phyloP scores from a whole-genome alignment of 2,797 vertebrate species.

The Pipistrellus nathusii region DNA sequence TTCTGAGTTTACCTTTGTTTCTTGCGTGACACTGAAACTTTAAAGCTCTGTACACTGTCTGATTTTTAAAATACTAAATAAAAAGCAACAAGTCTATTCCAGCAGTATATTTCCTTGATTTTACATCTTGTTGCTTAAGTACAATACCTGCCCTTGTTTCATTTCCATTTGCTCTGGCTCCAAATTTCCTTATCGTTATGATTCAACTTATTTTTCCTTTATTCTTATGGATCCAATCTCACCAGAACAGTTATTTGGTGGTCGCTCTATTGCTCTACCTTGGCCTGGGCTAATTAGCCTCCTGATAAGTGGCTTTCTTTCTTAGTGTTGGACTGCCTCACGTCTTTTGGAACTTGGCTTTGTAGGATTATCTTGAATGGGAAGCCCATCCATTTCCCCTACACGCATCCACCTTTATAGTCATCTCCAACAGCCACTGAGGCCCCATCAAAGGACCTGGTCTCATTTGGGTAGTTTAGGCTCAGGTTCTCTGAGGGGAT shows the following conservation, averaged over 20 bases:
- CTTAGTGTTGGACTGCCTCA: neutral
- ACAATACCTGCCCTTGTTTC: neutral
- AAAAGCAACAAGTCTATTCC: too few relatives aligned
- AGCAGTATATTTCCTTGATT: neutral
- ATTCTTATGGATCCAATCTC: neutral
- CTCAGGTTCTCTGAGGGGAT: neutral
- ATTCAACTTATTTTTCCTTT: neutral
- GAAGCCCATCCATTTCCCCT: neutral
- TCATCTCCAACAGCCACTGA: neutral
- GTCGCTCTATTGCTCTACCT: neutral
- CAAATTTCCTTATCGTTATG: neutral
- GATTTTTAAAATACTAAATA: too few relatives aligned
- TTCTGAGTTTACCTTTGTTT: neutral
- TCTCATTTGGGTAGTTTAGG: neutral
- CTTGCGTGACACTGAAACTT: neutral
- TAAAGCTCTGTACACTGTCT: too few relatives aligned
- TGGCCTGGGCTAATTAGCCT: neutral
- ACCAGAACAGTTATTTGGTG: neutral
- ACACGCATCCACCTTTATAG: neutral
- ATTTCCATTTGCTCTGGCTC: neutral
- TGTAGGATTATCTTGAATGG: neutral
- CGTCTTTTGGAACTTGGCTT: neutral
- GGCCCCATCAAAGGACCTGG: neutral
- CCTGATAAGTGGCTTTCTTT: neutral
- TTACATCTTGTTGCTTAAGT: neutral